Conservation (phyloP, 2,797 vertebrate species). For the Ficedula albicollis region DNA sequence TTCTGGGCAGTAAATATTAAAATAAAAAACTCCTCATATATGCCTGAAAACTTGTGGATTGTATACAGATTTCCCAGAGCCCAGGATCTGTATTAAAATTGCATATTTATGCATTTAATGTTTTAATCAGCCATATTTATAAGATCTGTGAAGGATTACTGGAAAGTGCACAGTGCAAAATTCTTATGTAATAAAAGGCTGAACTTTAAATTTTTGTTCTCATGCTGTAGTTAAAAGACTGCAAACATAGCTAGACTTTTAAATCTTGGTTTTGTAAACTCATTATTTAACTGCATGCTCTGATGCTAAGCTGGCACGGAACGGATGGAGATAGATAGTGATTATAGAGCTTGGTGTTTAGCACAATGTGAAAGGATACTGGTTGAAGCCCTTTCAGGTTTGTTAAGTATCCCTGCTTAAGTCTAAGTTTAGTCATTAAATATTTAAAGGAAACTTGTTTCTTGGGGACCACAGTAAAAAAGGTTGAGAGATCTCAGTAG, state of each 20-base stretch:
- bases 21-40: background rate
- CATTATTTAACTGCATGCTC: conserved; percentile 22
- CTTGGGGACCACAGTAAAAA: conserved; percentile 49
- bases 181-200: background rate
- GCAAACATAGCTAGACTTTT: background rate
- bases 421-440: background rate
- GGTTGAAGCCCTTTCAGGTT: background rate
- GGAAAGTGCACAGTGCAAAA: background rate
- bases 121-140: background rate
- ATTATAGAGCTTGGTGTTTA: background rate
- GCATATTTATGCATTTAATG: background rate
- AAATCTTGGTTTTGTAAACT: background rate
- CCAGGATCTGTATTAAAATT: conserved; percentile 2
- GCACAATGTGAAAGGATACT: background rate
- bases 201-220: background rate
- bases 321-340: background rate
- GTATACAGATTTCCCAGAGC: background rate
- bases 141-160: background rate
- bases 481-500: conserved; percentile 30
- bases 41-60: background rate
- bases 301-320: background rate
- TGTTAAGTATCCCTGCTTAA: background rate
- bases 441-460: conserved; percentile 12
- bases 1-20: background rate
- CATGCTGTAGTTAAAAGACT: background rate